These are phyloP conservation scores for Gallinago media DNA, from an alignment of 2,113 vertebrate species.

Conservation along the genomic window DNA sequence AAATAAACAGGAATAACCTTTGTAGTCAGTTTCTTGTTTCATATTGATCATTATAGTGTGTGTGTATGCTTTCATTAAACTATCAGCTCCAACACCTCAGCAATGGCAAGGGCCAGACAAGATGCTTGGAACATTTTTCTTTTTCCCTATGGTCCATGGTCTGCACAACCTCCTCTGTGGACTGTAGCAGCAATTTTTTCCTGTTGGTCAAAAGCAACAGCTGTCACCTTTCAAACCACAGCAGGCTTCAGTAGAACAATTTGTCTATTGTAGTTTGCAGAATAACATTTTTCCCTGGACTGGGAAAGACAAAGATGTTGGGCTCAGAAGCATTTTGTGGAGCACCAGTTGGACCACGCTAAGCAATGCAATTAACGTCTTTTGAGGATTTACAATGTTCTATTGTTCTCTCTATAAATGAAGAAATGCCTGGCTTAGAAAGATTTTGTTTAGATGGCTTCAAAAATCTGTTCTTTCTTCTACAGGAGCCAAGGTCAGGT, in stretches of 20 bases:
- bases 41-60: rapidly evolving
- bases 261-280: neutral
- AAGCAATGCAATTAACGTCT: neutral
- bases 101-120: neutral
- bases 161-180: neutral
- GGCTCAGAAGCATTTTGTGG: neutral
- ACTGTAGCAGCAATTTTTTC: neutral
- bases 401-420: neutral
- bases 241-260: neutral
- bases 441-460: neutral
- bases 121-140: neutral
- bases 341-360: neutral
- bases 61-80: neutral
- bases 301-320: neutral
- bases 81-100: neutral
- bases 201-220: neutral
- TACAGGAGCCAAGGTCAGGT: neutral
- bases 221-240: neutral
- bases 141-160: neutral
- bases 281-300: neutral
- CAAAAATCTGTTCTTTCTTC: neutral
- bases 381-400: neutral
- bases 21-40: neutral
- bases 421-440: neutral
- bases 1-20: neutral